Base-by-base conservation (phyloP, 2,888 invertebrate species). In the Drosophila koepferae region DNA sequence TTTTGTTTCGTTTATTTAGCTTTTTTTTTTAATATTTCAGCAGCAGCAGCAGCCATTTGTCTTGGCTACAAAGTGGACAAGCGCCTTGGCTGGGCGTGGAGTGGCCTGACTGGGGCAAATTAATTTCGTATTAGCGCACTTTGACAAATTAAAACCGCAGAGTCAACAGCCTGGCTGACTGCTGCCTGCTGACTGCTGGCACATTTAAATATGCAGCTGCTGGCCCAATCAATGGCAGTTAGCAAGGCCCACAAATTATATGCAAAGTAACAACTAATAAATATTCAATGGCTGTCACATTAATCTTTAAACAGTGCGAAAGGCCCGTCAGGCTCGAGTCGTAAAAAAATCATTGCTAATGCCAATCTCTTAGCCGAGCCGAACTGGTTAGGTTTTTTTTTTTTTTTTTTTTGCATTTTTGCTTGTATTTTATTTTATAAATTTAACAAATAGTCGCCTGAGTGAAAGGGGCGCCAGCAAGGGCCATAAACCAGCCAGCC, bases 41-140 rank as follows among this genome's bases (percentile, higher is more conserved):
- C 84, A 74, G 72, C 90, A 87, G 84, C 90, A 88, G 90, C 76
- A 69, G 84, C 90, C 89, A 86, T 86, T 86, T 86, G 89, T 86
- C 85, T 86, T 90, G 87, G 65, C 84, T 77, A 55, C 80, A 73
- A 86, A 76, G 71, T 86, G 90, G 88, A 85, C 83, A 85, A 82
- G 74, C 66, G 60, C 54, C 81, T 65, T 77, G 87, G 82, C 81
- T 49, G 46, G 20, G 8, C 14, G 67, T 60, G n/a, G 28, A 41
- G 54, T 41, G 43, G 44, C 59, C 75, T 76, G 83, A 72, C 81
- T 77, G 56, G 60, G 71, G 54, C 81, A 86, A 86, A 86, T 86
- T 86, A 86, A 86, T 86, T 90, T 90, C 85, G 89, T 86, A 86
- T 86, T 86, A 86, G 85, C 85, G 88, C 85, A 90, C 85, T 86